Evolutionary conservation across 2,113 vertebrate species (phyloP).

Genomic region (Taxidea taxus): DNA sequence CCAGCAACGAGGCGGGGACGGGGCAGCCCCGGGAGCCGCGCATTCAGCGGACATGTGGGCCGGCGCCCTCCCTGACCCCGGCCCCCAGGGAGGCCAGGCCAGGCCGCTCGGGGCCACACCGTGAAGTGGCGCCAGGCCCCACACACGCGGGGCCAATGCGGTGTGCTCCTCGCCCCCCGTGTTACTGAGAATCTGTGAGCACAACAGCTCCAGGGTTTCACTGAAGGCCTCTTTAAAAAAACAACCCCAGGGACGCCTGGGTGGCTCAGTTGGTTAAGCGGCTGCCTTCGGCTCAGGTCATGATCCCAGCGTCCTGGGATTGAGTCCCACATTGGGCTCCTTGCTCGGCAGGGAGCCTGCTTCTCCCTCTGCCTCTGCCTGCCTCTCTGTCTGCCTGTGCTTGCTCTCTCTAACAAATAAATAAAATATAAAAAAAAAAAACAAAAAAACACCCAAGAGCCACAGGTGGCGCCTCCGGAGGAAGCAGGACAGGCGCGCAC

Average conservation of each 20-base stretch:
- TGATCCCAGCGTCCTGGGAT: no score
- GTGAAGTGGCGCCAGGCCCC: neutral
- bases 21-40: fast-evolving
- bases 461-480: neutral
- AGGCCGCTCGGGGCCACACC: neutral
- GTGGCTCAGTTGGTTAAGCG: no score
- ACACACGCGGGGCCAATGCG: neutral
- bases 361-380: no score
- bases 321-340: no score
- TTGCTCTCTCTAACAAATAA: no score
- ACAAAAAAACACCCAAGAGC: no score
- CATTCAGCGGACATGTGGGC: fast-evolving
- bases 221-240: neutral
- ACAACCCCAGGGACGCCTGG: no score
- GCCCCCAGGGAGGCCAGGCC: neutral
- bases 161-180: no score
- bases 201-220: neutral
- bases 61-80: neutral
- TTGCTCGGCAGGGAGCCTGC: no score
- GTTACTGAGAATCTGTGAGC: neutral
- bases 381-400: no score
- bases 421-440: no score
- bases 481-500: neutral
- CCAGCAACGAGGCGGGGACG: fast-evolving
- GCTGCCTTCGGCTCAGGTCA: no score